Conservation (phyloP, 2,888 invertebrate species). For the Pycnomerus fuliginosus region DNA sequence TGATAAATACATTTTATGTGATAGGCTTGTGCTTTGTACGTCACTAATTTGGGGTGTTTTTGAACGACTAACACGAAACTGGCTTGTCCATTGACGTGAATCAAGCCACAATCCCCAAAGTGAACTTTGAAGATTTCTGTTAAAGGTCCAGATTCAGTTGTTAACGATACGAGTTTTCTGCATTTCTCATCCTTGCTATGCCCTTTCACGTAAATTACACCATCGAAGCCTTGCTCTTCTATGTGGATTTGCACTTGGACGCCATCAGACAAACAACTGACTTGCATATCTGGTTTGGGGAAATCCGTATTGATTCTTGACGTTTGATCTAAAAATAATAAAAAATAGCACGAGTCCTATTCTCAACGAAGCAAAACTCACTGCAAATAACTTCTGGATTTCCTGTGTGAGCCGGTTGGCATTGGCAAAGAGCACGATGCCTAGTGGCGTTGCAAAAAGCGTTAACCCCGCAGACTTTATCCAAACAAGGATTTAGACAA, state of each 20-base stretch:
- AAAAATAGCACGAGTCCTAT: conserved; percentile 4
- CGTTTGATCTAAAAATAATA: conserved; percentile 10
- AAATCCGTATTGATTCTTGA: conserved; percentile 67
- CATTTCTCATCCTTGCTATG: conserved; percentile 93
- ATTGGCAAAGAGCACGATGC: conserved; percentile 76
- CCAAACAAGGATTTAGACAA: conserved; percentile 78
- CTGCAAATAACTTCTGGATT: conserved; percentile 75
- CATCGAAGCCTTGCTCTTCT: conserved; percentile 77
- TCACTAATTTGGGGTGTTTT: conserved; percentile 93
- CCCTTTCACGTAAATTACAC: conserved; percentile 90
- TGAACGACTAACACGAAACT: conserved; percentile 94
- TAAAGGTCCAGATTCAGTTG: conserved; percentile 64
- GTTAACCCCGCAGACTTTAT: conserved; percentile 72
- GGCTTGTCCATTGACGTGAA: conserved; percentile 88
- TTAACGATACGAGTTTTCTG: conserved; percentile 75
- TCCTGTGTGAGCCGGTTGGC: conserved; percentile 74
- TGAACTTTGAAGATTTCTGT: conserved; percentile 72
- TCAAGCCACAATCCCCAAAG: conserved; percentile 88
- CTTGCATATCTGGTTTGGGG: conserved; percentile 81
- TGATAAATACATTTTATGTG: conserved; percentile 95
- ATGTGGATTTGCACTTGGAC: conserved; percentile 83
- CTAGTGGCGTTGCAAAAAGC: conserved; percentile 76
- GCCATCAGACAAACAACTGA: conserved; percentile 88
- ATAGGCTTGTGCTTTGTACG: conserved; percentile 93
- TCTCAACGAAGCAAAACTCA: conserved; percentile 49